Evolutionary conservation across 2,888 invertebrate genomes (phyloP).

Genomic region (Hydroisotoma schaefferi): DNA sequence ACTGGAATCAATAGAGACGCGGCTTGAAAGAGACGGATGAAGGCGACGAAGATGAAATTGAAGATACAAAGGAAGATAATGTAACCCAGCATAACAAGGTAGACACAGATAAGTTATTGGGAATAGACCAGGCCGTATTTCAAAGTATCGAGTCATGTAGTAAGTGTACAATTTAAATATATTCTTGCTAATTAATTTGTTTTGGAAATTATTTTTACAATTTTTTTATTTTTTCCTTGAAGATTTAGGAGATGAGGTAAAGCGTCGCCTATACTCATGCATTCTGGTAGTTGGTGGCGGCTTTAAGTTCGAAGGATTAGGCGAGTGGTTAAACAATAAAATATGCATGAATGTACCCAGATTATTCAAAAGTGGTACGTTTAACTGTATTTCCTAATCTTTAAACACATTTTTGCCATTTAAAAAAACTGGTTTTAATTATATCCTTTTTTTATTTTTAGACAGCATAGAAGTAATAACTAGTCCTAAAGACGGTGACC

Average conservation of each 20-base stretch:
- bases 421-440: no score
- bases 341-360: conserved; percentile 79
- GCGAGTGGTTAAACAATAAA: conserved; percentile 82
- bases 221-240: conserved; percentile 9
- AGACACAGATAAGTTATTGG: conserved; percentile 67
- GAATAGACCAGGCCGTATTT: conserved; percentile 84
- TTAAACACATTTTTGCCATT: no score
- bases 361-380: conserved; percentile 64
- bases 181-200: no score
- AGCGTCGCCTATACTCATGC: conserved; percentile 89
- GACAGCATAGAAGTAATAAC: conserved; percentile 70
- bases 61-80: conserved; percentile 60
- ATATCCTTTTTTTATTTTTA: no score
- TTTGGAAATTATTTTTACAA: conserved; percentile 1
- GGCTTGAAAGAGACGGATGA: conserved; percentile 62
- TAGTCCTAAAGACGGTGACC: conserved; percentile 86
- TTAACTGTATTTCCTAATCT: not conserved
- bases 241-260: conserved; percentile 72
- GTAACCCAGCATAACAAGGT: conserved; percentile 19
- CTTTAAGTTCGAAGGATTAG: conserved; percentile 78
- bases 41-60: conserved; percentile 69
- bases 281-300: conserved; percentile 89
- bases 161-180: no score
- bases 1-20: conserved; percentile 53
- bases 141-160: conserved; percentile 83